Evolutionary conservation across 2,888 invertebrate genomes (phyloP).

Genomic region (Epistrophella euchroma): DNA sequence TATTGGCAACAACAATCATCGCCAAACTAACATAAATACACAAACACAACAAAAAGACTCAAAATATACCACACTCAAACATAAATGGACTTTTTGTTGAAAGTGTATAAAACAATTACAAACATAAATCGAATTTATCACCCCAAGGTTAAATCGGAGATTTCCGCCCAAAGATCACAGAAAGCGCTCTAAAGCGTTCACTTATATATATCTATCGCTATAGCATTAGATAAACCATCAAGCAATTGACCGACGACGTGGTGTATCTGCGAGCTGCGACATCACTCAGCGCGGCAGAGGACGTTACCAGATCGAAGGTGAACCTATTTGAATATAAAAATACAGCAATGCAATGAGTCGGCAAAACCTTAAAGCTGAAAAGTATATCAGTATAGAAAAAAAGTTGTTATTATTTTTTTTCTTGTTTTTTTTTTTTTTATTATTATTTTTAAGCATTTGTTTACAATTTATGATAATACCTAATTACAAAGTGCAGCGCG

Average conservation of each 20-base stretch:
- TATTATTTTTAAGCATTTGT: conserved; percentile 45
- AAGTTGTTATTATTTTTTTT: conserved; percentile 22
- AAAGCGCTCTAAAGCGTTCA: conserved; percentile 43
- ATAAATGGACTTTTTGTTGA: neutral
- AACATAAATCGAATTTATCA: conserved; percentile 70
- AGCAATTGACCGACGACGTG: neutral
- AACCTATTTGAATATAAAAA: conserved; percentile 37
- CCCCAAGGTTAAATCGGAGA: conserved; percentile 69
- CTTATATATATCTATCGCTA: conserved; percentile 12
- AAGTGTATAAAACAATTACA: conserved; percentile 64
- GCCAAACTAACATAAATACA: conserved; percentile 15
- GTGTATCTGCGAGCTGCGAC: neutral
- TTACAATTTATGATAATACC: conserved; percentile 71
- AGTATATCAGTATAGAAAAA: conserved; percentile 45
- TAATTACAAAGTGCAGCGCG: conserved; percentile 51
- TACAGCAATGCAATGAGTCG: conserved; percentile 9
- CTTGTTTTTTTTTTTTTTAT: conserved; percentile 6
- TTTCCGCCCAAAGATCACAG: conserved; percentile 73
- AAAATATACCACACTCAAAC: neutral
- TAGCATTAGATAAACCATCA: conserved; percentile 9
- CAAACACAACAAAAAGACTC: neutral
- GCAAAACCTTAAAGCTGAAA: conserved; percentile 41
- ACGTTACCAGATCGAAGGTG: conserved; percentile 50
- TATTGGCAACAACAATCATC: conserved; percentile 45
- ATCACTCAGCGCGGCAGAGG: neutral